These are phyloP conservation scores for Nansenia antarctica DNA, from an alignment of 2,113 vertebrate genomes.

Conservation along the genomic window DNA sequence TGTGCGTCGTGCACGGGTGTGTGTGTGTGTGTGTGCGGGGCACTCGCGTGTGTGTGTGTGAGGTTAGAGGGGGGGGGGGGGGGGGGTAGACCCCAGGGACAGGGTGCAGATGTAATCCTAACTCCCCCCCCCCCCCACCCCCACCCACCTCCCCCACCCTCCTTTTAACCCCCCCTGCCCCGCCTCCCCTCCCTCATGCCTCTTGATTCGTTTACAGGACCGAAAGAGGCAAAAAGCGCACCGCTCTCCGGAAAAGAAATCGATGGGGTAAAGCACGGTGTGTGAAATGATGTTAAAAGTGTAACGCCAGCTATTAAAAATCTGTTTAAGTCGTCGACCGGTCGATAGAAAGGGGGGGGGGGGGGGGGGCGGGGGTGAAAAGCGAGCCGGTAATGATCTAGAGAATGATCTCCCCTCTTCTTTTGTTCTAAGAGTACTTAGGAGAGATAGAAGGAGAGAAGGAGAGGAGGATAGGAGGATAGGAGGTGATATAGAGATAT, in stretches of 20 bases:
- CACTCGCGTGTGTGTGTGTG: not conserved
- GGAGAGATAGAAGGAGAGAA: not conserved
- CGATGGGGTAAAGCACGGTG: conserved; percentile 58
- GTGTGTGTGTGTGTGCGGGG: not conserved
- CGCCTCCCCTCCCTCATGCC: not conserved
- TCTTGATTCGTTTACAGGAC: conserved; percentile 43
- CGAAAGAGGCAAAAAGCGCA: conserved; percentile 58
- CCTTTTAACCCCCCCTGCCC: not conserved
- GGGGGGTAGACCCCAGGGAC: no score
- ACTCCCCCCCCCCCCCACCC: not conserved
- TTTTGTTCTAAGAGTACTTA: no score
- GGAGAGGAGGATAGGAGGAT: conserved; percentile 7
- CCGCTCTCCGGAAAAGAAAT: no score
- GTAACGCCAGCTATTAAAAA: conserved; percentile 54
- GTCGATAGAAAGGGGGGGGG: no score
- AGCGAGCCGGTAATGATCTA: conserved; percentile 16
- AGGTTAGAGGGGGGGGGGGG: not conserved
- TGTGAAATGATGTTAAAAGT: conserved; percentile 39
- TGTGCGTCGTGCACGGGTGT: not conserved
- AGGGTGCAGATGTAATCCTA: no score
- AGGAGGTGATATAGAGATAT: conserved; percentile 6
- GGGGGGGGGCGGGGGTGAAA: no score
- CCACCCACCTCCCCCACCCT: not conserved
- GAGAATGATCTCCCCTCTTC: conserved; percentile 11
- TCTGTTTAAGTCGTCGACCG: not conserved